phyloP scores from a whole-genome alignment of 2,888 invertebrate species.

The Thera obeliscata region DNA sequence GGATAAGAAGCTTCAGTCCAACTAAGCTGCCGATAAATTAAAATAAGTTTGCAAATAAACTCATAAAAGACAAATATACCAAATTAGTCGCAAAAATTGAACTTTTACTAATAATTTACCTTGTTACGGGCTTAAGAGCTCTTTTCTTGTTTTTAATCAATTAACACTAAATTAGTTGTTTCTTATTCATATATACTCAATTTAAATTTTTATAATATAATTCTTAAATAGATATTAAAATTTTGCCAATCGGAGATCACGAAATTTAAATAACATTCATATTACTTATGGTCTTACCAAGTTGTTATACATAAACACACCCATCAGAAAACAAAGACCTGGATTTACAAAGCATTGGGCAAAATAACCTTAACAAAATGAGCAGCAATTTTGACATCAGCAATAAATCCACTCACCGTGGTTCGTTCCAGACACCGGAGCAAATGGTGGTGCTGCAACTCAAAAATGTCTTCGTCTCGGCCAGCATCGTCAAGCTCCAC shows the following conservation, averaged over 20 bases:
- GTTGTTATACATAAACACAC: background rate
- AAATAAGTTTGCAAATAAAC: background rate
- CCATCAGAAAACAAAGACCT: background rate
- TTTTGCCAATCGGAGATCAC: too few species aligned
- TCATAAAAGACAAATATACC: background rate
- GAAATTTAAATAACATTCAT: too few species aligned
- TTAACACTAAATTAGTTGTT: too few species aligned
- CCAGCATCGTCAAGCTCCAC: slow-evolving; percentile 95
- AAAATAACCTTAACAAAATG: slow-evolving; percentile 1
- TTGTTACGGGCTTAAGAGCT: too few species aligned
- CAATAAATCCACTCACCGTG: slow-evolving; percentile 84
- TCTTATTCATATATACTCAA: too few species aligned
- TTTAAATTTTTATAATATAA: too few species aligned
- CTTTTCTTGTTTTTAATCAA: too few species aligned
- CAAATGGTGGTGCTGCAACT: slow-evolving; percentile 99
- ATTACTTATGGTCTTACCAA: background rate
- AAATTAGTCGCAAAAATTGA: background rate
- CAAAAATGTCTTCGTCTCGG: slow-evolving; percentile 98
- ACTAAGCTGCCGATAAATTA: background rate
- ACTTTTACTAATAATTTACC: too few species aligned
- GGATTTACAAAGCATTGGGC: background rate
- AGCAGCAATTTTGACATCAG: slow-evolving; percentile 26
- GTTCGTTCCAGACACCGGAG: slow-evolving; percentile 98
- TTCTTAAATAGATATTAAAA: too few species aligned
- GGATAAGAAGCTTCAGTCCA: background rate